Evolutionary conservation across 1,140 invertebrate genomes (phyloP).

Genomic region (Papilio xuthus): DNA sequence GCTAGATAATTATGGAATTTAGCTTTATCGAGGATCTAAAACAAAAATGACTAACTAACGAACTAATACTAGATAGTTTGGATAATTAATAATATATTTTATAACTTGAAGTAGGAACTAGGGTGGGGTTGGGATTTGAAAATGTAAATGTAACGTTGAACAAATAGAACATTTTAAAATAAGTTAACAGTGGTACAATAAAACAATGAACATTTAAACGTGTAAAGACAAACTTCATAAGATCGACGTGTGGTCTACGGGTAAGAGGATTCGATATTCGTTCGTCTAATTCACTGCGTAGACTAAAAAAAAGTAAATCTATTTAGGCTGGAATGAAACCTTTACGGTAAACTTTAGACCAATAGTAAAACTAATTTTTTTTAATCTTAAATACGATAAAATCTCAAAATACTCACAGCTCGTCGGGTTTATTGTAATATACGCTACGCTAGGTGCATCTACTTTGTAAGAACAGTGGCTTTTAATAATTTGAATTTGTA

Average conservation of each 20-base stretch:
- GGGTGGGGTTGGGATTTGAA: conserved; percentile 56
- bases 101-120: conserved; percentile 73
- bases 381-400: conserved; percentile 81
- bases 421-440: conserved; percentile 80
- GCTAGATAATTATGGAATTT: conserved; percentile 77
- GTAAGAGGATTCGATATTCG: conserved; percentile 53
- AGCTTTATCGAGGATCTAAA: conserved; percentile 75
- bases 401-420: conserved; percentile 82
- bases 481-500: conserved; percentile 82
- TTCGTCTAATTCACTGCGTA: conserved; percentile 60
- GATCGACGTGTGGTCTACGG: conserved; percentile 54
- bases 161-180: conserved; percentile 42
- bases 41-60: conserved; percentile 67
- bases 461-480: conserved; percentile 81
- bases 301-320: conserved; percentile 72
- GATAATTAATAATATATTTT: conserved; percentile 62
- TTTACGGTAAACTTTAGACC: conserved; percentile 71
- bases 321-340: conserved; percentile 79
- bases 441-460: conserved; percentile 80
- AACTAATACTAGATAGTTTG: conserved; percentile 68
- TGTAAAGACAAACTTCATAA: conserved; percentile 49
- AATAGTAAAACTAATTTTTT: conserved; percentile 77
- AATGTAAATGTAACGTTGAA: conserved; percentile 50
- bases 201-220: conserved; percentile 41
- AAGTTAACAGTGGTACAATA: conserved; percentile 47